Evolutionary conservation across 1,140 invertebrate species (phyloP).

Genomic region (Lordiphosa clarofinis): DNA sequence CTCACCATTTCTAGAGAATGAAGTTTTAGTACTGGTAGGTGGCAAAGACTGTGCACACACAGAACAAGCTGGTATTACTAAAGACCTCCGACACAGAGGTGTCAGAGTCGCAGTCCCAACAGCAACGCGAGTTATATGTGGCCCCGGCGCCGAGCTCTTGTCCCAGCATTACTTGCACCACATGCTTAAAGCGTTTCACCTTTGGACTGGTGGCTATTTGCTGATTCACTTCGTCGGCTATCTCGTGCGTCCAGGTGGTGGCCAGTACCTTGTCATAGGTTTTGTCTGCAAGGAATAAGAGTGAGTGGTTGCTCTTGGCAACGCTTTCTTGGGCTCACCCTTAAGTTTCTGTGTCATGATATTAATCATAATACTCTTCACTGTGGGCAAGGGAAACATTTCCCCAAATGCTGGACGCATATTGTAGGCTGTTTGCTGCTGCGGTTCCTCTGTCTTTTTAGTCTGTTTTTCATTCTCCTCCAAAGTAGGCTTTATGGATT

Average conservation of each 20-base stretch:
- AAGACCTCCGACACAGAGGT: slow-evolving; percentile 60
- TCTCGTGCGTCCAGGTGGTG: slow-evolving; percentile 51
- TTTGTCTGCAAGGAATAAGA: slow-evolving; percentile 32
- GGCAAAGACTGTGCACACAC: slow-evolving; percentile 60
- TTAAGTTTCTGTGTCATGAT: slow-evolving; percentile 58
- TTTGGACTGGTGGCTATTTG: slow-evolving; percentile 48
- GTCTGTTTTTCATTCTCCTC: too few relatives aligned
- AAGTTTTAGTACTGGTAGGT: slow-evolving; percentile 55
- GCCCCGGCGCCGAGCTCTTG: slow-evolving; percentile 59
- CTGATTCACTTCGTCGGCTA: slow-evolving; percentile 60
- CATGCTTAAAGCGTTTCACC: slow-evolving; percentile 63
- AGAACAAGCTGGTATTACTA: slow-evolving; percentile 61
- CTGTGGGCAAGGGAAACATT: slow-evolving; percentile 56
- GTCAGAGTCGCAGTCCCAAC: slow-evolving; percentile 68
- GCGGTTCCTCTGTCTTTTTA: too few relatives aligned
- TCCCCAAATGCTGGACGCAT: slow-evolving; percentile 66
- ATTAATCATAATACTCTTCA: slow-evolving; percentile 51
- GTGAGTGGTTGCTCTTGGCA: slow-evolving; percentile 35
- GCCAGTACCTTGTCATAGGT: slow-evolving; percentile 53
- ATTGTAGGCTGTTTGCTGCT: slow-evolving; percentile 34
- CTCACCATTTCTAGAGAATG: slow-evolving; percentile 43
- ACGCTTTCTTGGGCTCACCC: slow-evolving; percentile 28
- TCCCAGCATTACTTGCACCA: slow-evolving; percentile 65
- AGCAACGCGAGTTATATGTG: slow-evolving; percentile 58
- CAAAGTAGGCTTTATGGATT: not conserved